These are phyloP conservation scores for Asobara japonica DNA, from an alignment of 1,140 invertebrate genomes.

Conservation along the genomic window DNA sequence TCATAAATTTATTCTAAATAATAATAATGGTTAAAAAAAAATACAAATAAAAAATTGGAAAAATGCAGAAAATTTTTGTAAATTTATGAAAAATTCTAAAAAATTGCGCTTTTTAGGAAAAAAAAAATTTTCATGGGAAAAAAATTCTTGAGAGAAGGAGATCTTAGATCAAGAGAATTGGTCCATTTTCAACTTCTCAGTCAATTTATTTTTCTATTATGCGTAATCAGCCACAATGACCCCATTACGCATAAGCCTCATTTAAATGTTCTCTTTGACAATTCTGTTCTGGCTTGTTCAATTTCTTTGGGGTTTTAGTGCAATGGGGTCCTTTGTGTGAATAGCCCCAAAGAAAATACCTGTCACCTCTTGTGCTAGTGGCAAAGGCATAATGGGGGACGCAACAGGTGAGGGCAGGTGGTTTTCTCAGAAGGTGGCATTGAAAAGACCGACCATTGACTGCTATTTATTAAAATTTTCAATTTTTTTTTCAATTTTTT, in stretches of 20 bases:
- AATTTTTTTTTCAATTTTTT: too few species aligned
- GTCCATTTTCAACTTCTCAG: not conserved
- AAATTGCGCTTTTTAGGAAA: too few species aligned
- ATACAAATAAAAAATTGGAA: too few species aligned
- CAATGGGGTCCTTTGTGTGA: not conserved
- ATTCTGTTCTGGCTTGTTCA: not conserved
- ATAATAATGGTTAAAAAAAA: too few species aligned
- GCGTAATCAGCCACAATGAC: constrained; percentile 4
- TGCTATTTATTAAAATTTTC: not conserved
- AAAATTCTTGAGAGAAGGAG: not conserved
- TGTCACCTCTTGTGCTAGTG: constrained; percentile 13
- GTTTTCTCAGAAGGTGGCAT: constrained; percentile 14
- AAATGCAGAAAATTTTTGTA: too few species aligned
- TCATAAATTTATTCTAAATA: too few species aligned
- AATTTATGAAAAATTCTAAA: too few species aligned
- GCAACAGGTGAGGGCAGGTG: constrained; percentile 14
- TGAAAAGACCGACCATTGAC: not conserved
- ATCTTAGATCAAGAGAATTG: not conserved
- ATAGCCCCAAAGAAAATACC: not conserved
- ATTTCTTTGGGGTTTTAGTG: not conserved
- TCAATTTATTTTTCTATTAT: constrained; percentile 1
- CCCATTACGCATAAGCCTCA: constrained; percentile 3
- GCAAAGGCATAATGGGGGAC: not conserved
- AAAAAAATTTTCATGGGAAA: not conserved
- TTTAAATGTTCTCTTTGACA: constrained; percentile 1